Conservation (phyloP, 2,797 vertebrate species). For the Carcharodon carcharias region DNA sequence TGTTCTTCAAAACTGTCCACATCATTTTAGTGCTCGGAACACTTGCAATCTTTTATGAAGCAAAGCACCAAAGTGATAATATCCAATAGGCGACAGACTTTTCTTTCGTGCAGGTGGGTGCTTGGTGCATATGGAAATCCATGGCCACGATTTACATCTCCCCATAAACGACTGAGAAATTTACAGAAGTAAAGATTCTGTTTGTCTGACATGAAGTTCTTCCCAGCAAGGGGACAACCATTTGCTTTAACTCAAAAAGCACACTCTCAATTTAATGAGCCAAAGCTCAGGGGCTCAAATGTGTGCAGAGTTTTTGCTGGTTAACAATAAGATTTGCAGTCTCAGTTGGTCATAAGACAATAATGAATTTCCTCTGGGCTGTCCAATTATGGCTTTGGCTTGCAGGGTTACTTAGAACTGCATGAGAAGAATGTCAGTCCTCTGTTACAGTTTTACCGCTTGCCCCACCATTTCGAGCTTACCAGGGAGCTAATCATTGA, state of each 20-base stretch:
- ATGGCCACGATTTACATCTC: neutral
- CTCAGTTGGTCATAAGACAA: neutral
- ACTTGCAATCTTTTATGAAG: too few relatives aligned
- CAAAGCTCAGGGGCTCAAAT: neutral
- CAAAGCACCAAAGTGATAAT: neutral
- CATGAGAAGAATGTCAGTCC: neutral
- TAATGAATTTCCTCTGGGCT: neutral
- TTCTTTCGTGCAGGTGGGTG: neutral
- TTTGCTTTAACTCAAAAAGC: neutral
- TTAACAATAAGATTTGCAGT: neutral
- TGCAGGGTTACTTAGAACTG: neutral
- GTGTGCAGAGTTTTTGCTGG: neutral
- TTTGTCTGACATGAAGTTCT: neutral
- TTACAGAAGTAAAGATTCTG: too few relatives aligned
- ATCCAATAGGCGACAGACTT: neutral
- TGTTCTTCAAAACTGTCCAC: neutral
- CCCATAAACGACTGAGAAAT: neutral
- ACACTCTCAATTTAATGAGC: neutral
- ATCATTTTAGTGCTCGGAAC: neutral
- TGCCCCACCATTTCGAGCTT: neutral
- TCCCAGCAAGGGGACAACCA: neutral
- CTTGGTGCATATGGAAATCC: neutral
- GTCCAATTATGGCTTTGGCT: neutral
- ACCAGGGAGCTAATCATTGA: neutral
- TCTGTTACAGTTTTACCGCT: neutral